Evolutionary conservation across 53 echinoderm and acorn worm species (phyloP).

Genomic region (Paracentrotus lividus): DNA sequence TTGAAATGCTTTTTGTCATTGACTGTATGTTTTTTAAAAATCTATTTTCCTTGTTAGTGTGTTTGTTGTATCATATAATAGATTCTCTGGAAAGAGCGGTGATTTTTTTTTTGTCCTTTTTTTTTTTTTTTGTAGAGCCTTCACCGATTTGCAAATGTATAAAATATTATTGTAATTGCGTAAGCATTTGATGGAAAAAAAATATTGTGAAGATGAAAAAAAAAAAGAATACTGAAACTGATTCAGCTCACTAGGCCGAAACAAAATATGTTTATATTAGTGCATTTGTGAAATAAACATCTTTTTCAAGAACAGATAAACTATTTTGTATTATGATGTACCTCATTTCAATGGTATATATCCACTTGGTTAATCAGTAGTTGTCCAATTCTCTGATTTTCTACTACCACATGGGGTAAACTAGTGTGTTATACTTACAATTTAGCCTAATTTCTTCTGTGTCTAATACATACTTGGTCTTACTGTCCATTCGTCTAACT

Average conservation of each 20-base stretch:
- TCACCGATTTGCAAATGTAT: slow-evolving; percentile 65
- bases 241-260: slow-evolving; percentile 67
- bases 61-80: slow-evolving; percentile 70
- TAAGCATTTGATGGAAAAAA: slow-evolving; percentile 41
- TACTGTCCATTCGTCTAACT: too few species aligned
- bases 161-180: slow-evolving; percentile 60
- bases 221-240: slow-evolving; percentile 57
- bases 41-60: slow-evolving; percentile 41
- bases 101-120: slow-evolving; percentile 15
- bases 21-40: slow-evolving; percentile 57
- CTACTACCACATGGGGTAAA: too few species aligned
- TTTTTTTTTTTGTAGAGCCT: slow-evolving; percentile 19
- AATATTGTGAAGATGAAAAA: slow-evolving; percentile 41
- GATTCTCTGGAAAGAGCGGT: slow-evolving; percentile 41
- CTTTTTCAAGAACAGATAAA: slow-evolving; percentile 68
- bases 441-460: too few species aligned
- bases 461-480: too few species aligned
- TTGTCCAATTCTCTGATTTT: too few species aligned
- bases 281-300: slow-evolving; percentile 74
- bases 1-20: slow-evolving; percentile 40
- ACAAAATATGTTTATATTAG: slow-evolving; percentile 70
- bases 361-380: too few species aligned
- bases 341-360: not conserved
- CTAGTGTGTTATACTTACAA: too few species aligned
- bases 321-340: not conserved